Evolutionary conservation across 1,140 invertebrate species (phyloP).

Genomic region (Sycobia sp.): DNA sequence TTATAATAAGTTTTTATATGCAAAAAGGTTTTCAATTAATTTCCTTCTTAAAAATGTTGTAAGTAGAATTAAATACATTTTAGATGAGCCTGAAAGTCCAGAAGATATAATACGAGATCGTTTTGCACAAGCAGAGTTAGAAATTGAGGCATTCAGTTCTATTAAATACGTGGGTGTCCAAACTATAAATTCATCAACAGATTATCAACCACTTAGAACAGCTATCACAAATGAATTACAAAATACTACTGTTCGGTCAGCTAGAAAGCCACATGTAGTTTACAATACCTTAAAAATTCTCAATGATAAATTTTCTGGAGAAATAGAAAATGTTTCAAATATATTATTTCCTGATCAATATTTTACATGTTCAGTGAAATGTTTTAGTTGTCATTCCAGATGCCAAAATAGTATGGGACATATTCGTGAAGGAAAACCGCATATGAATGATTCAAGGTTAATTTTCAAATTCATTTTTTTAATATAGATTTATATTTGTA

Average conservation of each 20-base stretch:
- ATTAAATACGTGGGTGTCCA: conserved; percentile 74
- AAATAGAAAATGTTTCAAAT: conserved; percentile 67
- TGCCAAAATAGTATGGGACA: conserved; percentile 82
- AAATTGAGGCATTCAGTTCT: conserved; percentile 75
- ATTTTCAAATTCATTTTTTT: background rate
- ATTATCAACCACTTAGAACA: conserved; percentile 61
- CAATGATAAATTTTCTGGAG: conserved; percentile 79
- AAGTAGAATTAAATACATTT: no score
- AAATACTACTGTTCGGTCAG: conserved; percentile 72
- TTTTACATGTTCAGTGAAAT: conserved; percentile 77
- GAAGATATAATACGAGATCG: conserved; percentile 71
- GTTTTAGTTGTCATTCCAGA: conserved; percentile 73
- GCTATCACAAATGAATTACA: conserved; percentile 65
- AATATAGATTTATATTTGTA: conserved; percentile 53
- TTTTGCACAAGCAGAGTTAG: conserved; percentile 69
- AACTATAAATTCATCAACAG: conserved; percentile 61
- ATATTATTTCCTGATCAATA: conserved; percentile 80
- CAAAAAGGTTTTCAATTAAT: background rate
- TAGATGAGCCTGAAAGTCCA: conserved; percentile 66
- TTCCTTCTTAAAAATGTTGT: no score
- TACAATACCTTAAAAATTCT: conserved; percentile 73
- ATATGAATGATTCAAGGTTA: conserved; percentile 64
- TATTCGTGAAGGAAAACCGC: conserved; percentile 69
- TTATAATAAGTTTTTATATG: background rate
- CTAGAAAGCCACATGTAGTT: conserved; percentile 69